Base-by-base conservation (phyloP, 2,888 invertebrate species). In the Erpobdella octoculata region DNA sequence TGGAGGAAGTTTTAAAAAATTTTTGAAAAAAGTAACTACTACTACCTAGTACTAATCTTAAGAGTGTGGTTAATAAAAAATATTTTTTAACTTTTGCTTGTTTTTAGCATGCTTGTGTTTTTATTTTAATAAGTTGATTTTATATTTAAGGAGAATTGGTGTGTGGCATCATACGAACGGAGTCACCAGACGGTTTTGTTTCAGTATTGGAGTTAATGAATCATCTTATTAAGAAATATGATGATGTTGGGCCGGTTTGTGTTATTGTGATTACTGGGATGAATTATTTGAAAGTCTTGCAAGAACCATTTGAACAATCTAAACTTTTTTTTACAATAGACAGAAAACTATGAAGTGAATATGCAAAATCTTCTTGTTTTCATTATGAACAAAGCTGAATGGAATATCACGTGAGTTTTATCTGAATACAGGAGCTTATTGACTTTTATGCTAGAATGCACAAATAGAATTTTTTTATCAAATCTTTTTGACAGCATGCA, bases 171-270 rank as follows among this genome's bases (percentile, higher is more conserved):
- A 53, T 15, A 8, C 21, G 53, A 53, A 4, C 46, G 6, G 46
- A 65, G 37, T 21, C 36, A 18, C 36, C 37, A 1, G 28, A 67
- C 1, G 67, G 67, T 25, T 67, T 37, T 21, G 46, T 67, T 25
- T 12, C 25, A 6, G 46, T 46, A 6, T 15, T 18, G 3, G 58
- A 69, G 69, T 2, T 69, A 12, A 28, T 58, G 8, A 58, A 58
- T 4, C 31, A 25, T 21, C 28, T 69, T 18, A 48, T 33, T 25
- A 33, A 33, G 8, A 33, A 69, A 8, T 69, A 69, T 28, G 58
- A 58, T 12, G 58, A 69, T 33, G 69, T 58, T 12, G 69, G 69
- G 15, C 33, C 21, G 31, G 69, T 69, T 15, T 33, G 69, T 69
- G 18, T 53, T 28, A 46, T 25, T 35, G 9, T n/a, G 38, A 28